Percentiles rank a stretch among this genome's conserved stretches.
phyloP scores from a whole-genome alignment of 2,113 vertebrate species.

The Myodes glareolus region DNA sequence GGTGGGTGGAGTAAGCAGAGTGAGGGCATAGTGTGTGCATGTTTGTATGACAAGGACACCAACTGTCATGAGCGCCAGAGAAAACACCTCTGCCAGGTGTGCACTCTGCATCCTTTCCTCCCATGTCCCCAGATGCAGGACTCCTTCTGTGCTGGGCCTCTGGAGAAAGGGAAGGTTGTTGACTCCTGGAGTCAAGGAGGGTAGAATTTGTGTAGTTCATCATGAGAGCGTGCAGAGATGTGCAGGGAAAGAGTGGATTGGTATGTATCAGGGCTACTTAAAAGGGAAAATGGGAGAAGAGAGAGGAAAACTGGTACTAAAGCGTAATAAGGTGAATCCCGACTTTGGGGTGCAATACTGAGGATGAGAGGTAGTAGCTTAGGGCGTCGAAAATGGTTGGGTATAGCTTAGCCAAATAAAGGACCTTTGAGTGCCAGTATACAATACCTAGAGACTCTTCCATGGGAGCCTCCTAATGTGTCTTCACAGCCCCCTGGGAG shows the following conservation, averaged over 20 bases:
- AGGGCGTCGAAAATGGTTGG: not conserved
- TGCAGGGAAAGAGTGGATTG: not conserved
- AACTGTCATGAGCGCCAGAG: no score
- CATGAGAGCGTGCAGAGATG: not conserved
- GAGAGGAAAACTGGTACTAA: not conserved
- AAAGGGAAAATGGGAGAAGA: not conserved
- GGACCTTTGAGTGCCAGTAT: not conserved
- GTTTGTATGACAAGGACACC: not conserved
- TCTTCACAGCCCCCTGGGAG: not conserved
- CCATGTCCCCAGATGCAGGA: no score
- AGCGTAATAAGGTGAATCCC: not conserved
- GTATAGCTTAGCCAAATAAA: not conserved
- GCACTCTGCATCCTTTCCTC: not conserved
- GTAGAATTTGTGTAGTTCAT: not conserved
- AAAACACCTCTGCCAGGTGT: not conserved
- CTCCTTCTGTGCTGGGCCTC: not conserved
- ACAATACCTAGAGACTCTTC: no score
- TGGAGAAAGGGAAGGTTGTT: not conserved
- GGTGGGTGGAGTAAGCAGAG: not conserved
- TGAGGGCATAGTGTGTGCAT: not conserved
- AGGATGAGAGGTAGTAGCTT: not conserved
- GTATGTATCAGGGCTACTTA: not conserved
- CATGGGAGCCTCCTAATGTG: not conserved
- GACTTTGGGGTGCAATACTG: not conserved
- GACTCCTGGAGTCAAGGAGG: not conserved